These are phyloP conservation scores for Mallateleia sp. DNA, from an alignment of 2,888 invertebrate genomes.

Conservation along the genomic window DNA sequence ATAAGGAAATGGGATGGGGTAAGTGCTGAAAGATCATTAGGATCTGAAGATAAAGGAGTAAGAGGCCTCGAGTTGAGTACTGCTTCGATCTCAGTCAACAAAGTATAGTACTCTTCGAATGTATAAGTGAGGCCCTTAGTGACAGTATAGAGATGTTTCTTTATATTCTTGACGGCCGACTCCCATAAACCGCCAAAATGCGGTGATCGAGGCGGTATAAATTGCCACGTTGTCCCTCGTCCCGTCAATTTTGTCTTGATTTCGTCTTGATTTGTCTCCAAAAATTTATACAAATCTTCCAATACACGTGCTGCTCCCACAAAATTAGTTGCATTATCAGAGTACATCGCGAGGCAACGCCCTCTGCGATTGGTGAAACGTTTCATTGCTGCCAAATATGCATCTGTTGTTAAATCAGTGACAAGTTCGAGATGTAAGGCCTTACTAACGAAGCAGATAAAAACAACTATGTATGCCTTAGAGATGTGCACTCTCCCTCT, in stretches of 20 bases:
- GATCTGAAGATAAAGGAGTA: conserved; percentile 53
- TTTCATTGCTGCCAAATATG: no score
- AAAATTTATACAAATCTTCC: conserved; percentile 57
- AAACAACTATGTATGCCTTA: conserved; percentile 78
- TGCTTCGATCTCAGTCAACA: conserved; percentile 75
- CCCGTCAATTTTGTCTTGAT: no score
- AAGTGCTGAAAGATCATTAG: conserved; percentile 68
- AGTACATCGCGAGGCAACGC: conserved; percentile 37
- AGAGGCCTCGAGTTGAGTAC: conserved; percentile 37
- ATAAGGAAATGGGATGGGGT: conserved; percentile 83
- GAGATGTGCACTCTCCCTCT: conserved; percentile 33
- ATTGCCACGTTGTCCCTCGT: conserved; percentile 48
- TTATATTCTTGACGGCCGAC: conserved; percentile 76
- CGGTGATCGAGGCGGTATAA: conserved; percentile 55
- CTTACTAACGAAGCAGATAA: conserved; percentile 77
- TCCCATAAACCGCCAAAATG: neutral
- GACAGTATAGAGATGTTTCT: conserved; percentile 68
- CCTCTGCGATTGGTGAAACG: conserved; percentile 65
- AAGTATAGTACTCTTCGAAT: conserved; percentile 77
- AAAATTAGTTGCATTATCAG: conserved; percentile 56
- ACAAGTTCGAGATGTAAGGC: conserved; percentile 70
- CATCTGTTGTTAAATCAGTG: conserved; percentile 2
- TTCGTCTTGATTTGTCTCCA: no score
- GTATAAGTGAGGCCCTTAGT: conserved; percentile 21
- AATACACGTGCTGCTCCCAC: conserved; percentile 49